Conservation (phyloP, 2,113 vertebrate species). For the Vulpes ferrilata region DNA sequence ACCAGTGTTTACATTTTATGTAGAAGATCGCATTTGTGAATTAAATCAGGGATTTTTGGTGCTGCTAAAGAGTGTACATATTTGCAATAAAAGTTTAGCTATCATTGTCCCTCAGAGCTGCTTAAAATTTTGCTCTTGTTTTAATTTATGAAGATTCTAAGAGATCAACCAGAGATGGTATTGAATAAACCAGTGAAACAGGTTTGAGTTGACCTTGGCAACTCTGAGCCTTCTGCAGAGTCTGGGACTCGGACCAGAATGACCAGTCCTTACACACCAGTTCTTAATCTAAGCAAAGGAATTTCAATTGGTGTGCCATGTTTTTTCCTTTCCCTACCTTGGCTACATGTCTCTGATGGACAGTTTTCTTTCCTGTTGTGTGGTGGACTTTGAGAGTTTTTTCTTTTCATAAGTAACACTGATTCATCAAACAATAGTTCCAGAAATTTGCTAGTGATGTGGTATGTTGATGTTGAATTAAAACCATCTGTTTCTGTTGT, state of each 20-base stretch:
- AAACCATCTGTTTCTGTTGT: slow-evolving; percentile 34
- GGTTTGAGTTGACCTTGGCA: slow-evolving; percentile 71
- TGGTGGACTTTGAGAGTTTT: slow-evolving; percentile 32
- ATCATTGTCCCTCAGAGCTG: neutral
- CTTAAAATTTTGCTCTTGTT: slow-evolving; percentile 57
- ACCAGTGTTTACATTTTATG: slow-evolving; percentile 64
- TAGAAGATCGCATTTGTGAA: slow-evolving; percentile 51
- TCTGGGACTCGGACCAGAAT: slow-evolving; percentile 63
- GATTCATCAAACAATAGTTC: slow-evolving; percentile 7
- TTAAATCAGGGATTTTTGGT: slow-evolving; percentile 21
- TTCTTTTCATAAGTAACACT: slow-evolving; percentile 24
- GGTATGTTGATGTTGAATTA: slow-evolving; percentile 26
- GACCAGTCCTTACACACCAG: neutral
- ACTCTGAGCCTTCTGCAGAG: neutral
- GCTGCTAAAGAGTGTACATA: neutral
- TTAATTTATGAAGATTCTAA: slow-evolving; percentile 73
- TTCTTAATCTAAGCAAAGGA: slow-evolving; percentile 14
- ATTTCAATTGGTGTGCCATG: slow-evolving; percentile 4
- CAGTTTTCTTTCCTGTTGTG: neutral
- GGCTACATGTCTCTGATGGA: slow-evolving; percentile 46
- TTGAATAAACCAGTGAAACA: slow-evolving; percentile 69
- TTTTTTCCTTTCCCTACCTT: slow-evolving; percentile 7
- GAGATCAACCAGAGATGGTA: slow-evolving; percentile 60
- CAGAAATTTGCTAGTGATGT: neutral
- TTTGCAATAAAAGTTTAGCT: slow-evolving; percentile 62